phyloP scores from a whole-genome alignment of 2,113 vertebrate species.

The Galeopterus variegatus region DNA sequence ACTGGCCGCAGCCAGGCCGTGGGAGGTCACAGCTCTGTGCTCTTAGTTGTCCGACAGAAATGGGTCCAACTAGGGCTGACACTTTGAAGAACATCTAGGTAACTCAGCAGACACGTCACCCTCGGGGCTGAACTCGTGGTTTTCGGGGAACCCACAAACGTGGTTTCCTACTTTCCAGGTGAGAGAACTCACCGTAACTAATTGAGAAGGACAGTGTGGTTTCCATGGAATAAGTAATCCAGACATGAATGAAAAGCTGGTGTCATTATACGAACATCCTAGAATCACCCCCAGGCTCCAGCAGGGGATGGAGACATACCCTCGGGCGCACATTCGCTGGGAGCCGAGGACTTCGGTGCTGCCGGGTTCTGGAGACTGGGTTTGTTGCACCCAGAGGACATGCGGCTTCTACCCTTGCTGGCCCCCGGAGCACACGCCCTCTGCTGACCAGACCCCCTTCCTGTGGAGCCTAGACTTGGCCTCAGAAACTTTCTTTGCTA shows the following conservation, averaged over 20 bases:
- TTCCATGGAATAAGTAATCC: background rate
- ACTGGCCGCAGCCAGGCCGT: rapidly evolving
- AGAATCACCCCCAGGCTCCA: background rate
- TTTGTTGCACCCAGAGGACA: no score
- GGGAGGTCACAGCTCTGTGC: rapidly evolving
- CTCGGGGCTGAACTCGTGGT: background rate
- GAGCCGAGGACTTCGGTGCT: background rate
- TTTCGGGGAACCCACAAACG: rapidly evolving
- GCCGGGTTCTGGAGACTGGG: background rate
- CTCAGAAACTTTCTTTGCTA: background rate
- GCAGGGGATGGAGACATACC: rapidly evolving
- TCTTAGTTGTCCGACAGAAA: background rate
- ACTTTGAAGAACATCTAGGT: rapidly evolving
- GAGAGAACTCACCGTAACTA: rapidly evolving
- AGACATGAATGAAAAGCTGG: background rate
- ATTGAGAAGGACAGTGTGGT: rapidly evolving
- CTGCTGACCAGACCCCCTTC: rapidly evolving
- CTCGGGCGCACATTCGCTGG: rapidly evolving
- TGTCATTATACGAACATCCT: rapidly evolving
- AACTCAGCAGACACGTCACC: rapidly evolving
- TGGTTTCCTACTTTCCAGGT: rapidly evolving
- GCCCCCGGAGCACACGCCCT: rapidly evolving
- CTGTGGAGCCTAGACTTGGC: background rate
- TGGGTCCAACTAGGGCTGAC: background rate
- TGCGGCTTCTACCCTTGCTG: rapidly evolving